These are phyloP conservation scores for Rhynchonycteris naso DNA, from an alignment of 2,797 vertebrate genomes.

Conservation along the genomic window DNA sequence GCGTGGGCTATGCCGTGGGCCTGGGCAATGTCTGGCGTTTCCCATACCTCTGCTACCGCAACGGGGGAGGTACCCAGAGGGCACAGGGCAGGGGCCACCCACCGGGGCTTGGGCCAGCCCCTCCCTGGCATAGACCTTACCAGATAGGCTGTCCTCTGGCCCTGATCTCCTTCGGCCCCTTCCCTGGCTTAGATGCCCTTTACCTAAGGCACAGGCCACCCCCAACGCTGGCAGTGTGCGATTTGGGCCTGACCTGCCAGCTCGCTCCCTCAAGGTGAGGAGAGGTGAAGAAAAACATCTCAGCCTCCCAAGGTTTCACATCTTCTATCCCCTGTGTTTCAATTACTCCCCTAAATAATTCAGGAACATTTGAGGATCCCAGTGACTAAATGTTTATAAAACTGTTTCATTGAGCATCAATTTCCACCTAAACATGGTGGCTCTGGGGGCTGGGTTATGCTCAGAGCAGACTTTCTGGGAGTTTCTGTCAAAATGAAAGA, in stretches of 20 bases:
- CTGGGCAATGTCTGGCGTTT: conserved; percentile 99
- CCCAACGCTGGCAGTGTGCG: not conserved
- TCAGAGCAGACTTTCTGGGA: not conserved
- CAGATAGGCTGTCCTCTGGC: conserved; percentile 32
- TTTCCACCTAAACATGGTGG: not conserved
- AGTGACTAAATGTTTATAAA: not conserved
- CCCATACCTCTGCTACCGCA: conserved; percentile 99
- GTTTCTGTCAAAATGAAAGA: conserved; percentile 35
- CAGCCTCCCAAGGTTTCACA: not conserved
- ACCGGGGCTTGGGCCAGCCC: not conserved
- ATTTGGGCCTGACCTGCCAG: not conserved
- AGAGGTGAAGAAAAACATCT: not conserved
- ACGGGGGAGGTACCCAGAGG: conserved; percentile 94
- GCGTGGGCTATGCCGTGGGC: conserved; percentile 98
- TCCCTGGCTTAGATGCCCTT: conserved; percentile 9
- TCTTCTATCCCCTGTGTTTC: not conserved
- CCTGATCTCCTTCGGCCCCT: not conserved
- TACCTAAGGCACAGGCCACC: conserved; percentile 8
- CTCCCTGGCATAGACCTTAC: conserved; percentile 17
- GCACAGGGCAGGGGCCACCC: conserved; percentile 73
- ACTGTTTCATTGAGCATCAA: not conserved
- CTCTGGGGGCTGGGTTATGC: conserved; percentile 33
- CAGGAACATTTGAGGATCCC: not conserved
- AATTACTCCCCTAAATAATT: not conserved
- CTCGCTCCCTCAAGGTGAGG: not conserved